These are phyloP conservation scores for Leuctra nigra DNA, from an alignment of 2,888 invertebrate species.

Conservation along the genomic window DNA sequence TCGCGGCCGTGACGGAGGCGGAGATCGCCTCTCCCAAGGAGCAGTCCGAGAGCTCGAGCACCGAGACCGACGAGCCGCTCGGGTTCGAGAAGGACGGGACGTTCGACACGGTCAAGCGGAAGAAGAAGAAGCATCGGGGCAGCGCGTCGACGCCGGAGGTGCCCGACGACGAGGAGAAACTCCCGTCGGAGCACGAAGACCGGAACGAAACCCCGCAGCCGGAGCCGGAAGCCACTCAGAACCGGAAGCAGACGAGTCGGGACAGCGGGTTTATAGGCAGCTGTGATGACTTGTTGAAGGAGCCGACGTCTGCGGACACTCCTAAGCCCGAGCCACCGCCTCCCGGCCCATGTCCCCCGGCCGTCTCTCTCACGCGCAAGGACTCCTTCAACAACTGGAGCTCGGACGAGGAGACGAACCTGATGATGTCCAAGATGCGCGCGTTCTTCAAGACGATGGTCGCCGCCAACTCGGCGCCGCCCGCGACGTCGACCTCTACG, in stretches of 20 bases:
- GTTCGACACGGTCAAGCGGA: conserved; percentile 76
- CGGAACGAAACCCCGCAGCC: conserved; percentile 62
- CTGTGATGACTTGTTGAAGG: conserved; percentile 75
- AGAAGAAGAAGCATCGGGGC: conserved; percentile 66
- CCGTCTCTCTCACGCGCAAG: conserved; percentile 61
- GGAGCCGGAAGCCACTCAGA: conserved; percentile 42
- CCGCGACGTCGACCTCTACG: conserved; percentile 45
- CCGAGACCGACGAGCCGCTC: conserved; percentile 60
- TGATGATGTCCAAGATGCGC: conserved; percentile 93
- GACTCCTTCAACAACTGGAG: conserved; percentile 93
- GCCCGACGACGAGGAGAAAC: conserved; percentile 15
- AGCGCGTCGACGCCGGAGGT: conserved; percentile 54
- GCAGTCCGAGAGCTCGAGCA: conserved; percentile 55
- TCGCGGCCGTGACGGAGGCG: conserved; percentile 40
- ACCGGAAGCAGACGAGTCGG: conserved; percentile 70
- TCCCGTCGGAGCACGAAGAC: conserved; percentile 38
- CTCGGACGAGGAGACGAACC: conserved; percentile 87
- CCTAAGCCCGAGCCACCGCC: not conserved
- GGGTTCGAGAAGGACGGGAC: conserved; percentile 53
- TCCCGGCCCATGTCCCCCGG: conserved; percentile 44
- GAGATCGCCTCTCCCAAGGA: conserved; percentile 26
- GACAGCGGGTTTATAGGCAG: conserved; percentile 87
- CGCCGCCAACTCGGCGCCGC: conserved; percentile 45
- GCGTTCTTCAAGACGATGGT: conserved; percentile 89
- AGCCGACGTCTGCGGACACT: conserved; percentile 42